Percentiles rank a stretch among this genome's conserved stretches.
Evolutionary conservation across 1,140 invertebrate species (phyloP).

Genomic region (Mycetomoellerius zeteki): DNA sequence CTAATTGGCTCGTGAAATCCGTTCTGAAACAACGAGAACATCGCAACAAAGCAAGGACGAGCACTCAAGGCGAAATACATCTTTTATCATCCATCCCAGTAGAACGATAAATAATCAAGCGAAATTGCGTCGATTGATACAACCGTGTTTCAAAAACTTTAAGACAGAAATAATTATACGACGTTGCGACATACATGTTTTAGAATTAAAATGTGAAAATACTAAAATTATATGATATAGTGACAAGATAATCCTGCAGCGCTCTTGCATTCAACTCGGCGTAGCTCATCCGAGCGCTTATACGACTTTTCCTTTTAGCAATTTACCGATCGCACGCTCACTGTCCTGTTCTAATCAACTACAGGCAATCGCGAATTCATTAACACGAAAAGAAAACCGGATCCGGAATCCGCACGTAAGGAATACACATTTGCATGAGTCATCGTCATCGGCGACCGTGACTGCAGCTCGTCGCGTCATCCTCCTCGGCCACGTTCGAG

Average conservation of each 20-base stretch:
- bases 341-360: constrained; percentile 39
- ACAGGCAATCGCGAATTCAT: constrained; percentile 63
- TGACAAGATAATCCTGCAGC: constrained; percentile 1
- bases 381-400: constrained; percentile 78
- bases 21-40: constrained; percentile 21
- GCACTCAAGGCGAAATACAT: neutral
- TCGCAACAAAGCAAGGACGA: constrained; percentile 13
- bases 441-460: constrained; percentile 58
- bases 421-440: constrained; percentile 75
- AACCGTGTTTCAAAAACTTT: neutral
- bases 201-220: neutral
- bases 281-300: neutral
- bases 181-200: neutral
- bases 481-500: constrained; percentile 37
- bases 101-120: constrained; percentile 2
- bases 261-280: neutral
- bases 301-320: constrained; percentile 51
- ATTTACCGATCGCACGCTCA: constrained; percentile 62
- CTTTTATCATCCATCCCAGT: neutral
- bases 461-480: constrained; percentile 43
- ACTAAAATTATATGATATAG: neutral
- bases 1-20: constrained; percentile 28
- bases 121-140: neutral
- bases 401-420: constrained; percentile 72
- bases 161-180: neutral